These are phyloP conservation scores for Anagrus nilaparvatae DNA, from an alignment of 1,140 invertebrate genomes.

Conservation along the genomic window DNA sequence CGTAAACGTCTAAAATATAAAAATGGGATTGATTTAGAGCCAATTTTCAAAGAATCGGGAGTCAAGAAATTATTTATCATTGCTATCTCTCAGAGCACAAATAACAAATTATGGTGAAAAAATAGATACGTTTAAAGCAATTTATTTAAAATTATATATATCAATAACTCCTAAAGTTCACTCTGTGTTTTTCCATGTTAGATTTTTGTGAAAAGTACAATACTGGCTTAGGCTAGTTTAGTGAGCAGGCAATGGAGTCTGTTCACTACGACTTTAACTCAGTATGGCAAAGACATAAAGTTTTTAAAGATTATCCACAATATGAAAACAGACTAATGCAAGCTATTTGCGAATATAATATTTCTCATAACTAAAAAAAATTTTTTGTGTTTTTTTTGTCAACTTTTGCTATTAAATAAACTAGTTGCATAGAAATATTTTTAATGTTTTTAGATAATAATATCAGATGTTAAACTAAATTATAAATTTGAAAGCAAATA, in stretches of 20 bases:
- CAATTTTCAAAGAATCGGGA: slow-evolving; percentile 1
- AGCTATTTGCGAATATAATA: background rate
- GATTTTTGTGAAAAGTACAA: slow-evolving; percentile 12
- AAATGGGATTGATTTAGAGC: too few relatives aligned
- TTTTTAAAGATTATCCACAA: slow-evolving; percentile 3
- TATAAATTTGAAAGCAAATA: too few relatives aligned
- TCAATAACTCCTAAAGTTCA: slow-evolving; percentile 11
- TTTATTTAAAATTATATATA: slow-evolving; percentile 9
- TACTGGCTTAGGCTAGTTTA: slow-evolving; percentile 8
- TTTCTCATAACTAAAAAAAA: slow-evolving; percentile 6
- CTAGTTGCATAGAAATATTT: too few relatives aligned
- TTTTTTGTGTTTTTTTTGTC: too few relatives aligned
- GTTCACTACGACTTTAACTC: slow-evolving; percentile 9
- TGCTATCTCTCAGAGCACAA: background rate
- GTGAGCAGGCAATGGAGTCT: slow-evolving; percentile 12
- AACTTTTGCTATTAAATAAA: too few relatives aligned
- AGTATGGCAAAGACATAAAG: slow-evolving; percentile 8
- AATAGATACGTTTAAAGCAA: slow-evolving; percentile 9
- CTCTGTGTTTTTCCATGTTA: slow-evolving; percentile 14
- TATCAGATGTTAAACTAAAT: too few relatives aligned
- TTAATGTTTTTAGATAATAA: too few relatives aligned
- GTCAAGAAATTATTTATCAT: slow-evolving; percentile 7
- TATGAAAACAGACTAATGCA: background rate
- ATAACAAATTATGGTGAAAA: slow-evolving; percentile 5
- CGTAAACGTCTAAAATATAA: too few relatives aligned